phyloP scores from a whole-genome alignment of 2,797 vertebrate species.

The Streptopelia turtur region DNA sequence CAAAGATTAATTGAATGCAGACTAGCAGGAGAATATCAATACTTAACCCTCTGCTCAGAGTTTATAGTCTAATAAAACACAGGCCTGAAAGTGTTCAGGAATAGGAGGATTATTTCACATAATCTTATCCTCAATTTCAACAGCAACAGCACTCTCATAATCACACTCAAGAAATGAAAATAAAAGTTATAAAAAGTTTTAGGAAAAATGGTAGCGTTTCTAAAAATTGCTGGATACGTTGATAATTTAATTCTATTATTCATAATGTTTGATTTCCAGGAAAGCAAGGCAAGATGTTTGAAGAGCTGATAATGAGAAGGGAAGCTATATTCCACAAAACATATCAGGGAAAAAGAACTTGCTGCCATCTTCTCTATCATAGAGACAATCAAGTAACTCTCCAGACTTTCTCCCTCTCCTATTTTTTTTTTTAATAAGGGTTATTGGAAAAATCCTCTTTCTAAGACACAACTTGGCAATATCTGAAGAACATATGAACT shows the following conservation, averaged over 20 bases:
- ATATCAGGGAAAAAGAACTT: not conserved
- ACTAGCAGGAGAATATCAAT: not conserved
- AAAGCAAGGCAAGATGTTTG: not conserved
- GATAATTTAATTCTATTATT: not conserved
- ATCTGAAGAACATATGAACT: not conserved
- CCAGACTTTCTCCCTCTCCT: not conserved
- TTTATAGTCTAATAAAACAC: not conserved
- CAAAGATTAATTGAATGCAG: not conserved
- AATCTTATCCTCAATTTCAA: not conserved
- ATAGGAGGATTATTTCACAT: not conserved
- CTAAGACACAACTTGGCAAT: not conserved
- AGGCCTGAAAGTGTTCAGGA: not conserved
- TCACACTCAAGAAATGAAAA: not conserved
- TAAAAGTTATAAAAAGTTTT: not conserved
- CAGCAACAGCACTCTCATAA: not conserved
- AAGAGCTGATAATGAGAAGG: not conserved
- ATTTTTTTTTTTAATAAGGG: not conserved
- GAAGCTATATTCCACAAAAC: not conserved
- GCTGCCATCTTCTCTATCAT: not conserved
- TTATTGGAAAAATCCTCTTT: not conserved
- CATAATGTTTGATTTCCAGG: not conserved
- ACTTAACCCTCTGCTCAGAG: not conserved
- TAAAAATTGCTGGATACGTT: not conserved
- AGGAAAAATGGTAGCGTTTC: not conserved
- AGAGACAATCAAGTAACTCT: not conserved